These are phyloP conservation scores for Caradrina clavipalpis DNA, from an alignment of 2,888 invertebrate genomes.

Conservation along the genomic window DNA sequence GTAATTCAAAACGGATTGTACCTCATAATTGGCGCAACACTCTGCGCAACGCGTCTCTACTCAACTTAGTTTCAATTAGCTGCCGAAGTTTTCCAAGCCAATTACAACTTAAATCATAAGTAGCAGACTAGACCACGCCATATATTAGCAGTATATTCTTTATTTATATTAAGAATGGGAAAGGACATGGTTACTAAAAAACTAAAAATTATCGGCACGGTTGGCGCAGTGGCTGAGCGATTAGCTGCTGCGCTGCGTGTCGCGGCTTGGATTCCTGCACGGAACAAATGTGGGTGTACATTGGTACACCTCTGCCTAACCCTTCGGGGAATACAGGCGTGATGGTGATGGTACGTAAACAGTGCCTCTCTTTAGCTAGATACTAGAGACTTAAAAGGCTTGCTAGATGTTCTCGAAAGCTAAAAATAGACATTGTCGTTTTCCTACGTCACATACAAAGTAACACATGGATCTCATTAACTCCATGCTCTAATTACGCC, in stretches of 20 bases:
- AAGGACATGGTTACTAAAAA: neutral
- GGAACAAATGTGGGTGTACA: no score
- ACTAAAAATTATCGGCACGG: neutral
- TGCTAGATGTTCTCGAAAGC: neutral
- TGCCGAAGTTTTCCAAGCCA: constrained; percentile 49
- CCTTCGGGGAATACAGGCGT: no score
- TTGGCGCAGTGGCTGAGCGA: no score
- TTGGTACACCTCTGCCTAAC: no score
- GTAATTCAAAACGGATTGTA: constrained; percentile 15
- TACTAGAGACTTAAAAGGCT: no score
- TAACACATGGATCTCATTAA: constrained; percentile 44
- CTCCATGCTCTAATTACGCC: constrained; percentile 38
- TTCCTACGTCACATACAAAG: constrained; percentile 21
- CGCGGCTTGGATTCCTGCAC: no score
- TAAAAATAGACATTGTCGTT: neutral
- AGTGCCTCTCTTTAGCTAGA: no score
- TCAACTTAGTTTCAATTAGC: constrained; percentile 65
- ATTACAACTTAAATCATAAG: constrained; percentile 61
- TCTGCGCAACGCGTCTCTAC: constrained; percentile 24
- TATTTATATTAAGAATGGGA: constrained; percentile 31
- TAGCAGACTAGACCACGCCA: constrained; percentile 33
- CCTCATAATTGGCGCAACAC: constrained; percentile 27
- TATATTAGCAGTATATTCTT: constrained; percentile 32
- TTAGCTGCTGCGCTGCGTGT: no score
- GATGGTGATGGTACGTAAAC: no score